phyloP scores from a whole-genome alignment of 92 coral and sea anemone genomes.

The Nematostella vectensis region DNA sequence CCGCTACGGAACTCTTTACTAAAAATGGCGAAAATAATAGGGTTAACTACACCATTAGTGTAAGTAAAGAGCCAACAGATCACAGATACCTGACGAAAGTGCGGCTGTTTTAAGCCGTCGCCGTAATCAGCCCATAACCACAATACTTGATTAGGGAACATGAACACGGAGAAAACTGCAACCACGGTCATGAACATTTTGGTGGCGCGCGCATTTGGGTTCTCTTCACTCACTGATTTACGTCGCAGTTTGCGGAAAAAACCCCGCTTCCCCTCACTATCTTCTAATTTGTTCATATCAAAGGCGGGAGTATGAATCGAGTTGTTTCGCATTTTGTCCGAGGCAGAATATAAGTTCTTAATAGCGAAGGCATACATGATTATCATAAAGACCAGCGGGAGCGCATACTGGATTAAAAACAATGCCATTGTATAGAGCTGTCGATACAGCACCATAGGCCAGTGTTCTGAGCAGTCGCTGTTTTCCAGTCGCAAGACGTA shows the following conservation, averaged over 20 bases:
- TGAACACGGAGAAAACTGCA: constrained; percentile 75
- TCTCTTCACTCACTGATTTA: constrained; percentile 15
- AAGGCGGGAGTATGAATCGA: constrained; percentile 13
- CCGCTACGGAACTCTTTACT: constrained; percentile 81
- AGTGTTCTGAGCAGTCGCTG: constrained; percentile 56
- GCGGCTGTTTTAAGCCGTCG: constrained; percentile 37
- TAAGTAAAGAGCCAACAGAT: constrained; percentile 84
- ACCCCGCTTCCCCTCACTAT: not conserved
- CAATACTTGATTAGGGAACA: constrained; percentile 85
- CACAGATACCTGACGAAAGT: constrained; percentile 42
- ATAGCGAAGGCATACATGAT: constrained; percentile 78
- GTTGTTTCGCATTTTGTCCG: constrained; percentile 33
- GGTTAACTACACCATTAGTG: constrained; percentile 86
- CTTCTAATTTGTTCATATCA: not conserved
- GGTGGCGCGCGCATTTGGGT: constrained; percentile 76
- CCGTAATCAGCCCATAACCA: constrained; percentile 95
- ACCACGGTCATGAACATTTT: constrained; percentile 93
- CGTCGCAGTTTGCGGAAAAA: not conserved
- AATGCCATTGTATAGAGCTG: constrained; percentile 63
- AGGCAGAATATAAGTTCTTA: constrained; percentile 43
- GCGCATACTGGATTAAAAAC: constrained; percentile 71
- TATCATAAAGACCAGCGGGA: constrained; percentile 66
- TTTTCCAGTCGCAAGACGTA: constrained; percentile 38
- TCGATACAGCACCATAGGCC: constrained; percentile 58
- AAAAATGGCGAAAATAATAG: constrained; percentile 70